These are phyloP conservation scores for Regulus satrapa DNA, from an alignment of 2,113 vertebrate genomes.

Conservation along the genomic window DNA sequence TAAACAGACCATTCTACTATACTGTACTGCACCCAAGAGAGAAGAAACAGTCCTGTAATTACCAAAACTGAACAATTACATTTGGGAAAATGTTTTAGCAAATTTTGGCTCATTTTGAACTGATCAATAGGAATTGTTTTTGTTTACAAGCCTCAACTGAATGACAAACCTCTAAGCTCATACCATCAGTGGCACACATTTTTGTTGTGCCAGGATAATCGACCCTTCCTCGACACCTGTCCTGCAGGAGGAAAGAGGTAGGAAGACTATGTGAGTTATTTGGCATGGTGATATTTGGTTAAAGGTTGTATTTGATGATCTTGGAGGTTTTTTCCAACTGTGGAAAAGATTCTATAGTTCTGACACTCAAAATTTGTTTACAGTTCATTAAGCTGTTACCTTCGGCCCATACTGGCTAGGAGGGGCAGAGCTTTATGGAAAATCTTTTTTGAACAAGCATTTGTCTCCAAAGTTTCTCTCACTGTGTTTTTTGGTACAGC, in stretches of 20 bases:
- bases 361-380: not conserved
- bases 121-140: not conserved
- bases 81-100: not conserved
- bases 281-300: too few species aligned
- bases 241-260: not conserved
- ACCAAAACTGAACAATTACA: not conserved
- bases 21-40: not conserved
- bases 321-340: not conserved
- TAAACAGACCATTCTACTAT: not conserved
- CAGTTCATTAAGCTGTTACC: not conserved
- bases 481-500: not conserved
- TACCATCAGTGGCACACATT: not conserved
- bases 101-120: not conserved
- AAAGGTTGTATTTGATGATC: not conserved
- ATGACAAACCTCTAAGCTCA: not conserved
- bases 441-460: accelerated
- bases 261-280: not conserved
- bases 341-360: not conserved
- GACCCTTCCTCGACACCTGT: not conserved
- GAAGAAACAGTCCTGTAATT: not conserved
- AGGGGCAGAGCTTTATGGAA: not conserved
- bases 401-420: not conserved
- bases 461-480: not conserved
- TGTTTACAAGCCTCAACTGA: not conserved
- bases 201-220: not conserved